Evolutionary conservation across 2,888 invertebrate genomes (phyloP), one percentile per base, ranked within the genome.

Genomic region (Phania funesta): DNA sequence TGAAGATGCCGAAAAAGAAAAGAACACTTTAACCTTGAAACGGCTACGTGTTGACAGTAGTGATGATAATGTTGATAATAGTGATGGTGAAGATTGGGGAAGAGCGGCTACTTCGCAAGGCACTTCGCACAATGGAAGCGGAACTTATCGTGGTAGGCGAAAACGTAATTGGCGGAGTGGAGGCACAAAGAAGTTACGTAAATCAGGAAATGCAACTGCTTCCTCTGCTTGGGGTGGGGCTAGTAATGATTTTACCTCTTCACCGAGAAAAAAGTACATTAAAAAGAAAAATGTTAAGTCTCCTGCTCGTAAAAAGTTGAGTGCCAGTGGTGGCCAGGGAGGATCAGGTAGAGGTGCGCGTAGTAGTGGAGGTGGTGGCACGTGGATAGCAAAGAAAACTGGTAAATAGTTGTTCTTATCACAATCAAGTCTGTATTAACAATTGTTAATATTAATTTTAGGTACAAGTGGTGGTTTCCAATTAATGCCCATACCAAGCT

Each of bases 401-500:
- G 85, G 85, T 84, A 71, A 44, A 83, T 84, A 71, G 16, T 22
- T 60, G 18, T 29, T 41, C 16, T 5, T 44, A 1, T 22, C 48
- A 32, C 22, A 5, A 46, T 16, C 6, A 41, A 4, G 6, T 18
- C 7, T 44, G 16, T 9, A 11, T 44, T 64, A 13, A 24, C 32
- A 24, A 29, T 54, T 65, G 24, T 5, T 38, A 41, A 29, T 65
- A 26, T 52, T 56, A 58, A 32, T 56, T 81, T 65, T 48, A 83
- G 89, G 89, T 11, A 84, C 76, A 38, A 87, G 87, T 74, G 70
- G 80, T 16, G 87, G 87, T 3, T 90, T 90, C 26, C 86, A 89
- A 50, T 26, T 90, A 32, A 89, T 90, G 90, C 90, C 90, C 2
- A 52, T 90, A 75, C 90, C 90, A 3, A 86, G 85, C n/a, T 86